Evolutionary conservation across 1,140 invertebrate genomes (phyloP).

Genomic region (Drosophila kepulauana): DNA sequence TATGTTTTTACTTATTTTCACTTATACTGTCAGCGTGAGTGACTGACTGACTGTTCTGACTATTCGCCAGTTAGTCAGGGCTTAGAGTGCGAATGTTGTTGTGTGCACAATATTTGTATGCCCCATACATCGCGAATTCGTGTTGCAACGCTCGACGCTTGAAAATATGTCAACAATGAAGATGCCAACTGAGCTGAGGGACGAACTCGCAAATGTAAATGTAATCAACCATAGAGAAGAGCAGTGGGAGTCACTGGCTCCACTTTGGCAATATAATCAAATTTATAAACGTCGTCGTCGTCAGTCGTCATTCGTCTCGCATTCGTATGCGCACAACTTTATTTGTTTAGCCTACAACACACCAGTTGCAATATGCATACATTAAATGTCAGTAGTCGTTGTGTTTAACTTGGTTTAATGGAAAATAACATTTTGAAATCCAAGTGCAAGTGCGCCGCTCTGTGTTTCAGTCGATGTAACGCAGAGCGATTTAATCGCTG

Average conservation of each 20-base stretch:
- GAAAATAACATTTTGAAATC: no score
- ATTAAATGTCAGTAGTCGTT: background rate
- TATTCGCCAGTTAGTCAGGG: background rate
- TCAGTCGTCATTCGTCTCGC: conserved; percentile 7
- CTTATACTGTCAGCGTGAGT: background rate
- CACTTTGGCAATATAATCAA: conserved; percentile 68
- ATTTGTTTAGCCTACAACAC: conserved; percentile 35
- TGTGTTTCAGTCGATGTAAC: background rate
- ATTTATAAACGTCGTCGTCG: conserved; percentile 23
- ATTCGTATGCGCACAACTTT: conserved; percentile 30
- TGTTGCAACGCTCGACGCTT: conserved; percentile 27
- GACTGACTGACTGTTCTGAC: background rate
- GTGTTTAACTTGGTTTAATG: no score
- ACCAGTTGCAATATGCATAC: background rate
- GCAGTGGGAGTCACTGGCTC: background rate
- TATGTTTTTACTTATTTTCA: conserved; percentile 39
- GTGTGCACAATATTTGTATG: conserved; percentile 21
- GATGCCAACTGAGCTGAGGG: conserved; percentile 21
- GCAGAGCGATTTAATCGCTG: background rate
- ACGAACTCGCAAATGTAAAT: conserved; percentile 50
- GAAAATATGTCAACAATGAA: conserved; percentile 44
- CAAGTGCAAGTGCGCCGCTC: no score
- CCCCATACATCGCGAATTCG: conserved; percentile 12
- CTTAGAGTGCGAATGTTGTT: conserved; percentile 1
- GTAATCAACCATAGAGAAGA: conserved; percentile 55